phyloP scores from a whole-genome alignment of 1,140 invertebrate genomes.

The Drosophila truncata region DNA sequence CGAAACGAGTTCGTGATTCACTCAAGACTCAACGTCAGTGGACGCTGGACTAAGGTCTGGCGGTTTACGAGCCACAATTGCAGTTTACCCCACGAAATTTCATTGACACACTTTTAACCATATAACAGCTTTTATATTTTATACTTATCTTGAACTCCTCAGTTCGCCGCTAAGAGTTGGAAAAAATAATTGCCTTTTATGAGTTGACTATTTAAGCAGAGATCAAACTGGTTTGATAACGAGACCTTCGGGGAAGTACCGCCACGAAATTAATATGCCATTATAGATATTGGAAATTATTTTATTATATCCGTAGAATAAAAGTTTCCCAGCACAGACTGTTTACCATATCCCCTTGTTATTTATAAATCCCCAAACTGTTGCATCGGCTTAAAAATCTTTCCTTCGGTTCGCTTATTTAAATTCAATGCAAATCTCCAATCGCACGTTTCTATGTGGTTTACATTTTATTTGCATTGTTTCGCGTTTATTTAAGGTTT shows the following conservation, averaged over 20 bases:
- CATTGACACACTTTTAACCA: slow-evolving; percentile 75
- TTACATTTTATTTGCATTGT: slow-evolving; percentile 68
- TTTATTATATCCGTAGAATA: background rate
- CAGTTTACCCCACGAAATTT: slow-evolving; percentile 71
- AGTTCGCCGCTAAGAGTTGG: slow-evolving; percentile 1
- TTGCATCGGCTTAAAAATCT: slow-evolving; percentile 9
- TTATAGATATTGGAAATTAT: background rate
- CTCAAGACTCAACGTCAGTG: slow-evolving; percentile 2
- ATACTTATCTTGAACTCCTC: slow-evolving; percentile 9
- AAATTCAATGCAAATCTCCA: slow-evolving; percentile 69
- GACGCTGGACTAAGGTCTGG: slow-evolving; percentile 22
- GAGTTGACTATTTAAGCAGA: background rate
- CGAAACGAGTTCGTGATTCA: slow-evolving; percentile 70
- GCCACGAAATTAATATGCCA: background rate
- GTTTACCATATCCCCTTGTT: background rate
- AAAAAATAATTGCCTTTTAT: slow-evolving; percentile 11
- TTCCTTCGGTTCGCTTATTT: slow-evolving; percentile 33
- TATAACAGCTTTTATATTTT: slow-evolving; percentile 25
- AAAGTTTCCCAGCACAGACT: background rate
- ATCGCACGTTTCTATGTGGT: slow-evolving; percentile 69
- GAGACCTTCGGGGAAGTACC: slow-evolving; percentile 20
- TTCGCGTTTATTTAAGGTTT: slow-evolving; percentile 45
- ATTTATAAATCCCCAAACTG: background rate
- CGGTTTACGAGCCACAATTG: slow-evolving; percentile 58
- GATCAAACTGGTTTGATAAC: slow-evolving; percentile 38